Evolutionary conservation across 2,888 invertebrate species (phyloP).

Genomic region (Hyles lineata): DNA sequence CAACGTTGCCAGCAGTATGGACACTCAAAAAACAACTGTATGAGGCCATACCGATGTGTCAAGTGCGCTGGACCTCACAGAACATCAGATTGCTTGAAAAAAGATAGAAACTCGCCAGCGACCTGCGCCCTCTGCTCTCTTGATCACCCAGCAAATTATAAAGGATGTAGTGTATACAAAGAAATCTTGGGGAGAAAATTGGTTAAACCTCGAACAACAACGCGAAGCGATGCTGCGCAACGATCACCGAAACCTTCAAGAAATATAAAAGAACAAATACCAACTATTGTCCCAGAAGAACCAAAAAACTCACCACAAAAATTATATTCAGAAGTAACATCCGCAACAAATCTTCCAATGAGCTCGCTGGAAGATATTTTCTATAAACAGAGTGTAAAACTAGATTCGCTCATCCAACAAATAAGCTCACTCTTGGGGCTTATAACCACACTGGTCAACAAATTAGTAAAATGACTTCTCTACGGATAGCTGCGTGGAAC

Average conservation of each 20-base stretch:
- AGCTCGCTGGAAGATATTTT: no score
- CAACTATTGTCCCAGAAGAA: not conserved
- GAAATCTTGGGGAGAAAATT: not conserved
- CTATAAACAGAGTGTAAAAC: no score
- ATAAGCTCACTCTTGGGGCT: not conserved
- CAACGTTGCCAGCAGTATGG: not conserved
- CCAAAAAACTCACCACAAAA: not conserved
- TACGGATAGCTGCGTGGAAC: not conserved
- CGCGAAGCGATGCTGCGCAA: not conserved
- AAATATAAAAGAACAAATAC: not conserved
- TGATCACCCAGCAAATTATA: not conserved
- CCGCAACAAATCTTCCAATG: no score
- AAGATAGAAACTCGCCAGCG: not conserved
- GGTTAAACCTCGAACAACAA: not conserved
- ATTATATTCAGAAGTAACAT: not conserved
- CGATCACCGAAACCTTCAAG: not conserved
- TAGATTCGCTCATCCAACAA: no score
- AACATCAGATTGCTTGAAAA: not conserved
- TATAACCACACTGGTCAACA: not conserved
- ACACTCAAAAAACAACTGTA: no score
- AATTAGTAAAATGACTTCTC: not conserved
- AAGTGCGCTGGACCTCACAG: not conserved
- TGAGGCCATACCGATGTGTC: not conserved
- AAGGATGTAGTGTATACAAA: not conserved
- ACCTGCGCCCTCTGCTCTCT: not conserved